A percentile compares a stretch with the other conserved stretches of the same genome.
These are phyloP conservation scores for Alexandromys fortis DNA, from an alignment of 2,113 vertebrate species.

Conservation along the genomic window DNA sequence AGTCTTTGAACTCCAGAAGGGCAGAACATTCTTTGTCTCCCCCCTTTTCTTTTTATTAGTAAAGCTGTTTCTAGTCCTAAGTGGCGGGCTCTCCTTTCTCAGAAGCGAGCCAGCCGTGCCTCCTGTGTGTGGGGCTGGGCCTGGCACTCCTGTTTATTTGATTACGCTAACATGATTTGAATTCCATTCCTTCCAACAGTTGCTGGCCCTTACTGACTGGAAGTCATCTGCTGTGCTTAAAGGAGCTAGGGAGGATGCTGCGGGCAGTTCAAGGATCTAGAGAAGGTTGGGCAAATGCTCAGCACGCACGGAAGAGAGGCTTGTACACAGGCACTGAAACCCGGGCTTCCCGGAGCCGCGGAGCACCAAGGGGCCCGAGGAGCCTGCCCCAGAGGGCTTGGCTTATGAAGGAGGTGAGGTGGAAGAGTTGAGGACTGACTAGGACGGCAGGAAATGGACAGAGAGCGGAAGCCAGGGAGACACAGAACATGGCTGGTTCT, in stretches of 20 bases:
- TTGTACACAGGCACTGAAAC: rapidly evolving
- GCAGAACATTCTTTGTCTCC: not conserved
- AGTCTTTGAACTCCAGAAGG: conserved; percentile 49
- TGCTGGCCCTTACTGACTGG: not conserved
- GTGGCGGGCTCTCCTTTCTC: not conserved
- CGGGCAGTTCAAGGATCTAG: not conserved
- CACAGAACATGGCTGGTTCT: not conserved
- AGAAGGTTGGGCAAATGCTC: not conserved
- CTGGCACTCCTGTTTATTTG: conserved; percentile 1
- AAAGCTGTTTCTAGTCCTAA: conserved; percentile 5
- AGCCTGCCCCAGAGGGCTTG: not conserved
- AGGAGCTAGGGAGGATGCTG: not conserved
- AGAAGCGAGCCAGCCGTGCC: not conserved
- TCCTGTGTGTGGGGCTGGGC: not conserved
- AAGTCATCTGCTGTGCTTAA: not conserved
- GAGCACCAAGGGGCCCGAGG: rapidly evolving
- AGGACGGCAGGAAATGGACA: not conserved
- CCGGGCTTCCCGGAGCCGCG: rapidly evolving
- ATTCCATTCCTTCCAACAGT: not conserved
- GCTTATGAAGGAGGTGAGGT: not conserved
- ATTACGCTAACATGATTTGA: not conserved
- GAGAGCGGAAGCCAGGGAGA: rapidly evolving
- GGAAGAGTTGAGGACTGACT: not conserved
- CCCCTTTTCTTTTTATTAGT: conserved; percentile 22
- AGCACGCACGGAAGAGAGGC: not conserved